Conservation (phyloP, 2,797 vertebrate genomes). For the Oophaga sylvatica region DNA sequence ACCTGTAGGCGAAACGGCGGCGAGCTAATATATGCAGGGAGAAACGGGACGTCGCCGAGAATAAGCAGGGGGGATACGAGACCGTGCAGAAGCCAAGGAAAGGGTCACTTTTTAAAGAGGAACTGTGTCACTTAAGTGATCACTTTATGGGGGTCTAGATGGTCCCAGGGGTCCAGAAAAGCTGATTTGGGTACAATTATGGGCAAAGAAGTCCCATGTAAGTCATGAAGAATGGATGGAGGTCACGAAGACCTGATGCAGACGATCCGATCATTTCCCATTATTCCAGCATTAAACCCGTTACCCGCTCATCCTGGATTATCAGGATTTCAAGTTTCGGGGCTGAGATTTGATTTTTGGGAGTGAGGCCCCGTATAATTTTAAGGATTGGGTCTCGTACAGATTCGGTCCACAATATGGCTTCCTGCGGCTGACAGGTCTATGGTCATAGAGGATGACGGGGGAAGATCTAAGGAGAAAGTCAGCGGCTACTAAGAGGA, state of each 20-base stretch:
- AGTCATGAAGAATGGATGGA: neutral
- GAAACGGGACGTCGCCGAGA: slow-evolving; percentile 60
- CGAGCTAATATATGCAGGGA: slow-evolving; percentile 75
- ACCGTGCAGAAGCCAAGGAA: too few relatives aligned
- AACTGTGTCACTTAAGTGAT: too few relatives aligned
- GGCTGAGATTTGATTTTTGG: neutral
- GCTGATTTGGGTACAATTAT: neutral
- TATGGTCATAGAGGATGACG: neutral
- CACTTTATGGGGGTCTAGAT: too few relatives aligned
- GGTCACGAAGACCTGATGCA: neutral
- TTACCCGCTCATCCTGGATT: neutral
- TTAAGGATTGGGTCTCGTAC: neutral
- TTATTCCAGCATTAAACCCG: too few relatives aligned
- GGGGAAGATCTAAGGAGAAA: slow-evolving; percentile 63
- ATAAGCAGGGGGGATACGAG: neutral
- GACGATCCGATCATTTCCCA: neutral
- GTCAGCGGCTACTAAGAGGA: slow-evolving; percentile 61
- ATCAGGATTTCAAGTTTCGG: neutral
- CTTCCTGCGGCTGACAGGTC: neutral
- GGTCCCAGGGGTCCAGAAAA: too few relatives aligned
- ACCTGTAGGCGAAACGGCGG: slow-evolving; percentile 73
- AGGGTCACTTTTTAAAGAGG: too few relatives aligned
- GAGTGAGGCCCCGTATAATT: too few relatives aligned
- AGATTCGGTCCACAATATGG: neutral
- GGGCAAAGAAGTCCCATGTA: neutral